Evolutionary conservation across 2,888 invertebrate species (phyloP), one percentile per base, ranked within the genome.

Genomic region (Scaptomyza reducta): DNA sequence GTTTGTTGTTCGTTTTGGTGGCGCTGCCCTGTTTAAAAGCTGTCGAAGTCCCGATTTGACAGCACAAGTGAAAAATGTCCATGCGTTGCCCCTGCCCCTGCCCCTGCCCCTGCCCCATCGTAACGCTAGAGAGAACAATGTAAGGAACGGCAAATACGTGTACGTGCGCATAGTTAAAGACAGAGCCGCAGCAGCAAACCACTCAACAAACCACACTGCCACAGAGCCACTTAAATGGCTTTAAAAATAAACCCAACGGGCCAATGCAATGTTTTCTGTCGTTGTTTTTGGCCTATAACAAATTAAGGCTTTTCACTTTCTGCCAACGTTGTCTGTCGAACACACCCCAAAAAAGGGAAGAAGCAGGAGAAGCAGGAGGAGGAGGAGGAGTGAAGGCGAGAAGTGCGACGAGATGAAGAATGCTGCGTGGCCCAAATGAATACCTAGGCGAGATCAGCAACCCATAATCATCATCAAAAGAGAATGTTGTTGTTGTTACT

Each of bases 241-340:
- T 84, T 86, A 84, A 88, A 86, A 88, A 88, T 85, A 87, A 77
- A 79, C 49, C 57, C 58, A 59, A 57, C 27, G 57, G 18, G 51
- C 42, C 27, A n/a, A n/a, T 33, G 40, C 38, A 16, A 31, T 41
- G 51, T 13, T 33, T 14, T 31, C 31, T 53, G 47, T 22, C 62
- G 63, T 29, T 59, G 27, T 47, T 72, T 75, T 68, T 75, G 71
- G 73, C 38, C 70, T 56, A 59, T 69, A 75, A 86, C 80, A 89
- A 87, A 89, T 89, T 80, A 88, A 88, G 79, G 88, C 82, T 89
- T 89, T 89, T 89, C 85, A 89, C 89, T 88, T 89, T 88, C 72
- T 63, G 76, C 62, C 76, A 40, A 40, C 40, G 57, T 73, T 60
- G 71, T 63, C 65, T 65, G 65, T 16, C 60, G 74, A 66, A 82